A percentile compares a stretch with the other conserved stretches of the same genome.
phyloP scores from a whole-genome alignment of 2,888 invertebrate genomes.

The Rhagium mordax region DNA sequence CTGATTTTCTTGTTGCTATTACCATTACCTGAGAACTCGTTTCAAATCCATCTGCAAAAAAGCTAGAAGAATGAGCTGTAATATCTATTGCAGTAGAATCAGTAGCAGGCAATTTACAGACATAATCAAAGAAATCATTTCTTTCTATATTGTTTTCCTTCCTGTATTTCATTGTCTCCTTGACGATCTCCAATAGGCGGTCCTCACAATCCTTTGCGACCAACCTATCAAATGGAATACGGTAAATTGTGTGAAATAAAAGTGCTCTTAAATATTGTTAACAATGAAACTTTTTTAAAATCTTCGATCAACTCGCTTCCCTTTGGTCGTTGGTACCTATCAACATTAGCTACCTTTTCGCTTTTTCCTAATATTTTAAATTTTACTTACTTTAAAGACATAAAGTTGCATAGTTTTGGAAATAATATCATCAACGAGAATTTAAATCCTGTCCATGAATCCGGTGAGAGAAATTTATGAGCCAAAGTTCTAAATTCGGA shows the following conservation, averaged over 20 bases:
- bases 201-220: conserved; percentile 64
- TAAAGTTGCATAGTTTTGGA: conserved; percentile 8
- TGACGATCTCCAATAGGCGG: conserved; percentile 63
- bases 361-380: no score
- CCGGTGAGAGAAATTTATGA: conserved; percentile 41
- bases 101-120: conserved; percentile 4
- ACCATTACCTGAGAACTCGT: conserved; percentile 70
- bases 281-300: no score
- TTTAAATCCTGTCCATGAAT: conserved; percentile 29
- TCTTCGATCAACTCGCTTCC: no score
- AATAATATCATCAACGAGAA: conserved; percentile 31
- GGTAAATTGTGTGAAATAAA: no score
- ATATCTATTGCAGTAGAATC: conserved; percentile 68
- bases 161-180: conserved; percentile 64
- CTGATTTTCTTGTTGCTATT: no score
- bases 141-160: conserved; percentile 65
- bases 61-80: conserved; percentile 72
- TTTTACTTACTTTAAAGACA: conserved; percentile 10
- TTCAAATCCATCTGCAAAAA: conserved; percentile 73
- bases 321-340: no score
- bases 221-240: conserved; percentile 25
- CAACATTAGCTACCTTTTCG: no score
- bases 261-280: no score
- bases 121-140: conserved; percentile 67
- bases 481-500: conserved; percentile 50